Percentiles rank a stretch among this genome's conserved stretches.
Conservation (phyloP, 2,113 vertebrate species). For the Tilapia sparmanii region DNA sequence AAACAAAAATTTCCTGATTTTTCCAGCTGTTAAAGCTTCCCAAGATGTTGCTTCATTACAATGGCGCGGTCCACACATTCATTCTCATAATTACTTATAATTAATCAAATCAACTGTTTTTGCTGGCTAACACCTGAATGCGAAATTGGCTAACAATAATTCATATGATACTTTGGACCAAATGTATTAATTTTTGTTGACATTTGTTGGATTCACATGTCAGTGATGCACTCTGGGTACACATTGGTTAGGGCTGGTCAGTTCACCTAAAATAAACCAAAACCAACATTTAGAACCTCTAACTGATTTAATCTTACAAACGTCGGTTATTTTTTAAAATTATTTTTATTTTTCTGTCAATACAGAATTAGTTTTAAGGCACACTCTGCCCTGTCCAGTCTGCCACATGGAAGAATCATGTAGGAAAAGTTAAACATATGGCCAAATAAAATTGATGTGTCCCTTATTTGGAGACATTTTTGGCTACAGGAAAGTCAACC, state of each 20-base stretch:
- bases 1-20: not conserved
- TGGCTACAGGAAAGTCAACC: not conserved
- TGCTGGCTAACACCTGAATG: not conserved
- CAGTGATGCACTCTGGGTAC: not conserved
- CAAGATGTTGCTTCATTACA: not conserved
- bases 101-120: not conserved
- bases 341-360: not conserved
- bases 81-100: not conserved
- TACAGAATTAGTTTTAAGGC: not conserved
- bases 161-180: not conserved
- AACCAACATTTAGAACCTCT: not conserved
- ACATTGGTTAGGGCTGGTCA: not conserved
- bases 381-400: not conserved
- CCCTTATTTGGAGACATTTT: not conserved
- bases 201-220: not conserved
- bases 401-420: not conserved
- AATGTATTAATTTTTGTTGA: not conserved
- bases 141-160: not conserved
- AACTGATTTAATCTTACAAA: not conserved
- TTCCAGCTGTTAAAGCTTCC: not conserved
- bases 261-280: not conserved
- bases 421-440: not conserved
- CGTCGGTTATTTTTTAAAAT: fast-evolving
- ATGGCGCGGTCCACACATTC: not conserved
- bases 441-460: not conserved